Evolutionary conservation across 2,797 vertebrate genomes (phyloP).

Genomic region (Chiroxiphia lanceolata): DNA sequence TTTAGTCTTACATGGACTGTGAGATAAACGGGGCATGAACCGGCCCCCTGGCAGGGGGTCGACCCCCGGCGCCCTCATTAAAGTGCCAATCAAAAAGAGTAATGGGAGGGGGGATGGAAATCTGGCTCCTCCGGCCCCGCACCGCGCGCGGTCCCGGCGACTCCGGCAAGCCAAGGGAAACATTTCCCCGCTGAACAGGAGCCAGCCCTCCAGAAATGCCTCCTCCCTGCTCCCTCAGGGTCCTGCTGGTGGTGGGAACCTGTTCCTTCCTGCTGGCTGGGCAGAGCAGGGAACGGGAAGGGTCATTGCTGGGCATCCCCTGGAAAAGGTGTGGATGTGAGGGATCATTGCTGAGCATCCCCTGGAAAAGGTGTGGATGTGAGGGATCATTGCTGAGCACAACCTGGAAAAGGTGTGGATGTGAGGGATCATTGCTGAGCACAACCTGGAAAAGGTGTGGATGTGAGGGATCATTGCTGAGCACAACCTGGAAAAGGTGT

Average conservation of each 20-base stretch:
- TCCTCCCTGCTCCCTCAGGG: neutral
- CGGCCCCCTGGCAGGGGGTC: conserved; percentile 89
- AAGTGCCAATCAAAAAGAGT: conserved; percentile 94
- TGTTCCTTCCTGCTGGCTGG: neutral
- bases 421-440: neutral
- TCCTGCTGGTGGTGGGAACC: neutral
- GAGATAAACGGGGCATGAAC: conserved; percentile 92
- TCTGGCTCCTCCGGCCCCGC: conserved; percentile 9
- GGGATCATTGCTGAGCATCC: too few relatives aligned
- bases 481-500: neutral
- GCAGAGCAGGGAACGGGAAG: neutral
- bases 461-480: neutral
- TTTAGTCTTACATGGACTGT: conserved; percentile 80
- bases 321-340: neutral
- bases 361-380: neutral
- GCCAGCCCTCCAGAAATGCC: neutral
- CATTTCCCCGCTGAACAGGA: neutral
- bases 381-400: too few relatives aligned
- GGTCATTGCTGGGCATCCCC: neutral
- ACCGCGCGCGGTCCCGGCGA: neutral
- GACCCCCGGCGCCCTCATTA: conserved; percentile 90
- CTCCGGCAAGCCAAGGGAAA: conserved; percentile 53
- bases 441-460: neutral
- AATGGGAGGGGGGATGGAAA: conserved; percentile 81
- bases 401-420: neutral